Percentiles rank a stretch among this genome's conserved stretches.
Conservation (phyloP, 2,888 invertebrate genomes). For the Argynnis bischoffii region DNA sequence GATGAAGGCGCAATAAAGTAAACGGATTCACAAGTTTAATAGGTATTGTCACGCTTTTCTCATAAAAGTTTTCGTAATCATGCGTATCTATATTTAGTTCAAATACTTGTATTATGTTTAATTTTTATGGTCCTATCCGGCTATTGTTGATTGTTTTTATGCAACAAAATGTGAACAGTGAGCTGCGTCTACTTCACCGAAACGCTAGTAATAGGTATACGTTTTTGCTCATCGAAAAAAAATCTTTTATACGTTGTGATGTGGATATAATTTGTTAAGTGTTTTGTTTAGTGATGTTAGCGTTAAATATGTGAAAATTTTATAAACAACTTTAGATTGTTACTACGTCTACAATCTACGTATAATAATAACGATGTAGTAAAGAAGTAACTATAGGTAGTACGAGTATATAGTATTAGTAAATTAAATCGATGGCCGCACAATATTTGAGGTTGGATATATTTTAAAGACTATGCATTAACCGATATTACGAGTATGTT, state of each 20-base stretch:
- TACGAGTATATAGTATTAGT: too few relatives aligned
- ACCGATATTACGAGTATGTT: too few relatives aligned
- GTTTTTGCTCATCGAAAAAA: constrained; percentile 2
- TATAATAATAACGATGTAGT: too few relatives aligned
- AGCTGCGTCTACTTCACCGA: constrained; percentile 9
- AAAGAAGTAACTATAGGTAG: too few relatives aligned
- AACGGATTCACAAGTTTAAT: constrained; percentile 27
- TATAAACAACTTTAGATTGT: too few relatives aligned
- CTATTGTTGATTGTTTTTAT: constrained; percentile 52
- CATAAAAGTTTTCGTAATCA: constrained; percentile 36
- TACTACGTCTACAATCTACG: too few relatives aligned
- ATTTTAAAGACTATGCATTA: too few relatives aligned
- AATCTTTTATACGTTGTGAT: constrained; percentile 1
- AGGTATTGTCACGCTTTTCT: constrained; percentile 34
- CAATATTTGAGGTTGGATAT: too few relatives aligned
- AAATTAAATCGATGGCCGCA: too few relatives aligned
- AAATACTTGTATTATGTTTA: constrained; percentile 29
- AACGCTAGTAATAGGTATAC: not conserved
- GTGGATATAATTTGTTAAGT: not conserved
- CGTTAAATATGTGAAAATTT: too few relatives aligned
- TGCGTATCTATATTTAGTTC: constrained; percentile 28
- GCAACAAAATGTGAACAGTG: constrained; percentile 27
- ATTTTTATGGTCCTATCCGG: constrained; percentile 48
- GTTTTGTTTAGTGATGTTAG: constrained; percentile 2
- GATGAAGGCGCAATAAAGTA: constrained; percentile 29